Evolutionary conservation across 2,888 invertebrate genomes (phyloP), one percentile per base, ranked within the genome.

Genomic region (Drosophila rubida): DNA sequence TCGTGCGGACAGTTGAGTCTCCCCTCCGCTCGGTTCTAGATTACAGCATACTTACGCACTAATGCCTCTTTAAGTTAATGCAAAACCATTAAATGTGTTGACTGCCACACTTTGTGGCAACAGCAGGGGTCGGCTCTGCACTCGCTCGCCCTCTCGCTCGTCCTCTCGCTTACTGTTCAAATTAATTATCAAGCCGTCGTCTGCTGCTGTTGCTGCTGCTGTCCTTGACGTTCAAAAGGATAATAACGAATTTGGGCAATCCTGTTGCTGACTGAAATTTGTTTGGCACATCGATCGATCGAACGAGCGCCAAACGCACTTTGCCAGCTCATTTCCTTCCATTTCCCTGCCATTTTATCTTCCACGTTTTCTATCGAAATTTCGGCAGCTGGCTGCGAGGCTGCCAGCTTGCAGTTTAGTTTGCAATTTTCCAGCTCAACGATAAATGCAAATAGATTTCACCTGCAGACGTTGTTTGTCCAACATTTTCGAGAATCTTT

Each of bases 361-460:
- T n/a, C 27, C 2, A 37, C 41, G 37, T 46, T 59, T 51, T 23
- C 25, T 16, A 19, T 42, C 14, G 23, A 51, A 41, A 19, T 39
- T n/a, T 39, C n/a, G 23, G n/a, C 23, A 39, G 37, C 37, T 37
- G n/a, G 39, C 53, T 27, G 48, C 54, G 46, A 63, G 59, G 48
- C 51, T 72, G 72, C 61, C 78, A 71, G 73, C 70, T 77, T 59
- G 74, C 76, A 76, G 76, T 77, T 76, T 78, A 80, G 81, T 78
- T 81, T 79, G 79, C 85, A 82, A 82, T 82, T 82, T 82, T 82
- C 82, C 85, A 80, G 82, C 70, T 82, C 79, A 81, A 84, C 85
- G 81, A 85, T 85, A 83, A 84, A 87, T 84, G 87, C 80, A 84
- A 84, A 84, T 84, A 81, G 84, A 86, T 83, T 84, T 84, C 79